phyloP scores from a whole-genome alignment of 2,888 invertebrate genomes.

The Athripsodes cinereus region DNA sequence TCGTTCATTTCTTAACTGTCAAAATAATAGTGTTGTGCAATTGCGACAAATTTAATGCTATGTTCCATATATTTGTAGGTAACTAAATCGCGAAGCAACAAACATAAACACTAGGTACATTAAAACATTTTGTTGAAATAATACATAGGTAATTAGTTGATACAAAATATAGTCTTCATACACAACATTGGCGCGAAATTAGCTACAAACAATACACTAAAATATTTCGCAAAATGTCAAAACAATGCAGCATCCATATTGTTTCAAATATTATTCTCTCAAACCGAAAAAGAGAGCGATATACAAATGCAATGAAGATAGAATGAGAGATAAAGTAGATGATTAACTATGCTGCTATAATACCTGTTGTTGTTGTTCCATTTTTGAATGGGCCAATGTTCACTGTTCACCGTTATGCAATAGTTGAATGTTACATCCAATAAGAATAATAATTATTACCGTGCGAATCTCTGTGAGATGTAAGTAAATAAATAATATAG shows the following conservation, averaged over 20 bases:
- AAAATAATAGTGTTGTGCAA: too few species aligned
- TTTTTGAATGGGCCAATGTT: constrained; percentile 19
- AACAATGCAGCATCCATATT: background rate
- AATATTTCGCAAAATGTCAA: background rate
- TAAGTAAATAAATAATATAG: background rate
- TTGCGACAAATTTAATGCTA: too few species aligned
- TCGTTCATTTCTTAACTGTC: too few species aligned
- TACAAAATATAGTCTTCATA: too few species aligned
- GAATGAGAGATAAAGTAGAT: background rate
- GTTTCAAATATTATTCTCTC: background rate
- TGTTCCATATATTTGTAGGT: too few species aligned
- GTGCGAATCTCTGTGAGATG: constrained; percentile 9
- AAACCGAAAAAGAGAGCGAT: background rate
- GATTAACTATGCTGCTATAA: constrained; percentile 1
- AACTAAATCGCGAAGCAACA: too few species aligned
- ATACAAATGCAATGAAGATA: background rate
- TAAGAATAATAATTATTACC: constrained; percentile 10
- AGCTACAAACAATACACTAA: background rate
- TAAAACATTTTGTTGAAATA: too few species aligned
- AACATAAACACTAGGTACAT: too few species aligned
- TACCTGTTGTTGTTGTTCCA: constrained; percentile 18
- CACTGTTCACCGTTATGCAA: constrained; percentile 16
- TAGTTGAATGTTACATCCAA: background rate
- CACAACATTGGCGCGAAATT: background rate
- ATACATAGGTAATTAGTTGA: too few species aligned